Evolutionary conservation across 2,797 vertebrate genomes (phyloP).

Genomic region (Sebastes reedi): DNA sequence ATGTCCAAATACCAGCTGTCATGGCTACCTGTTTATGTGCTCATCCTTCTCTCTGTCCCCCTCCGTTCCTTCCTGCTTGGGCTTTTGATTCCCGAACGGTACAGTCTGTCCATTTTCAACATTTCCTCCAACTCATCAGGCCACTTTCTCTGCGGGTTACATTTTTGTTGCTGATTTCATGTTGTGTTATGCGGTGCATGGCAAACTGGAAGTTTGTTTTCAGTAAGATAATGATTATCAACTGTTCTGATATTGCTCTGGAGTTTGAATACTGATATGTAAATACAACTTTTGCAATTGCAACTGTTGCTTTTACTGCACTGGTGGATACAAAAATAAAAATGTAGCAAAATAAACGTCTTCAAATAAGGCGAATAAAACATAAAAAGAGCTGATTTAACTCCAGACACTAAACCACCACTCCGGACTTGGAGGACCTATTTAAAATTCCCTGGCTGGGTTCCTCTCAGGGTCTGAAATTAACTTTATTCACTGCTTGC

Average conservation of each 20-base stretch:
- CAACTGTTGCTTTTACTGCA: neutral
- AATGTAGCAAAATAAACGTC: neutral
- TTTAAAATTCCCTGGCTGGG: neutral
- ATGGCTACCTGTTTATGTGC: neutral
- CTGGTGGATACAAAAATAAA: neutral
- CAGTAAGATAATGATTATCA: neutral
- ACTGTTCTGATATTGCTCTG: neutral
- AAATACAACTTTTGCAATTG: neutral
- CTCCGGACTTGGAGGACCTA: neutral
- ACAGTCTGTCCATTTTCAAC: neutral
- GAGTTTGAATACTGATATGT: neutral
- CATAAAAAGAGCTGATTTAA: neutral
- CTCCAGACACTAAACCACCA: neutral
- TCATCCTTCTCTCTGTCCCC: neutral
- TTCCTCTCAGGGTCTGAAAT: neutral
- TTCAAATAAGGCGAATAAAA: neutral
- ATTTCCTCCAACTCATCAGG: neutral
- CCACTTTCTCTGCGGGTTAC: neutral
- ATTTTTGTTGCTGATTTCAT: neutral
- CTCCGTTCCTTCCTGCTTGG: neutral
- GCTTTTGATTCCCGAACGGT: neutral
- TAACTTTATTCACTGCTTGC: neutral
- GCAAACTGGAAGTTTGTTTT: neutral
- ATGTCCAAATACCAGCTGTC: conserved; percentile 2
- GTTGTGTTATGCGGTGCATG: neutral